These are phyloP conservation scores for Parazoanthus darwini DNA, from an alignment of 92 coral and sea anemone genomes.

Conservation along the genomic window DNA sequence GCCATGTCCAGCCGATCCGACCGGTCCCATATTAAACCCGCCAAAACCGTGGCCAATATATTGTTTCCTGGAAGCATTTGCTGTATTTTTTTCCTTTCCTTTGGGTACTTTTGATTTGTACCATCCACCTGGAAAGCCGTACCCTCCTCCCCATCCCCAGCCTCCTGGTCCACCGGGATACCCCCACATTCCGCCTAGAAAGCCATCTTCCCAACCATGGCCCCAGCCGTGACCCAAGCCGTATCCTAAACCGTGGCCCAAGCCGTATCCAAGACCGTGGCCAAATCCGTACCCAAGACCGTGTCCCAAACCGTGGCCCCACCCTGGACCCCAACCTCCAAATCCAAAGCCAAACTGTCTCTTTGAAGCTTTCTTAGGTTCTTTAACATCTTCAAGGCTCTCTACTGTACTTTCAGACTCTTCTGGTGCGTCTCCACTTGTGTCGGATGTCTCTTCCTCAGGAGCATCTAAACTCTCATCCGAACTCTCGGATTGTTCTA, in stretches of 20 bases:
- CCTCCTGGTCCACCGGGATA: constrained; percentile 26
- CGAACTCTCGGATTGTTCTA: constrained; percentile 15
- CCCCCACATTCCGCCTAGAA: constrained; percentile 51
- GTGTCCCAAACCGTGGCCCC: constrained; percentile 47
- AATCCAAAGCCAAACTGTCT: constrained; percentile 50
- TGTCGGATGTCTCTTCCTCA: constrained; percentile 50
- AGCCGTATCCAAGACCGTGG: constrained; percentile 56
- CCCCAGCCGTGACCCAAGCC: constrained; percentile 29
- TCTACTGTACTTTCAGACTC: constrained; percentile 46
- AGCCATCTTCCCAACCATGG: constrained; percentile 56
- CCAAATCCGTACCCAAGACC: constrained; percentile 61
- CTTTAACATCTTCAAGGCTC: constrained; percentile 28
- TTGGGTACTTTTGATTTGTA: constrained; percentile 55
- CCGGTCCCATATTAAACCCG: constrained; percentile 36
- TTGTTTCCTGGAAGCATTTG: constrained; percentile 62
- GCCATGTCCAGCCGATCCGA: constrained; percentile 56
- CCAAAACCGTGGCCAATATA: constrained; percentile 44
- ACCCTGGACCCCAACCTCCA: constrained; percentile 10
- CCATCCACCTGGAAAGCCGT: constrained; percentile 44
- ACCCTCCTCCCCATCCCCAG: constrained; percentile 61
- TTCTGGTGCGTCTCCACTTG: constrained; percentile 49
- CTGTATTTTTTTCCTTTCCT: constrained; percentile 7
- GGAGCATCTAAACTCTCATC: constrained; percentile 42
- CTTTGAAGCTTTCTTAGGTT: constrained; percentile 44
- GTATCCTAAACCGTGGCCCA: constrained; percentile 49